Evolutionary conservation across 2,113 vertebrate genomes (phyloP), one percentile per base, ranked within the genome.

Genomic region (Vicugna pacos): DNA sequence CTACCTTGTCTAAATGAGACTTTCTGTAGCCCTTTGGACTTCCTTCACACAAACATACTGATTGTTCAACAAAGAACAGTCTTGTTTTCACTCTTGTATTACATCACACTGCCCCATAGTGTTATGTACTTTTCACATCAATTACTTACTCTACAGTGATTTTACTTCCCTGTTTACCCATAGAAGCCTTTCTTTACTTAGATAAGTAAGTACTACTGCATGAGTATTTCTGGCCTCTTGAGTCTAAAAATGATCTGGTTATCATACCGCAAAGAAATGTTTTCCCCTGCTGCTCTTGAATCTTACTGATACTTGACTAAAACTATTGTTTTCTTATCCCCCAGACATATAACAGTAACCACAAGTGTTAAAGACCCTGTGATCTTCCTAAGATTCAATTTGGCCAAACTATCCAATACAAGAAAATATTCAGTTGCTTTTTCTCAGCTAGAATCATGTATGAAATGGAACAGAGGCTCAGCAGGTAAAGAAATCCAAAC

Each of bases 351-450:
- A 93, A 69, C 15, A 81, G n/a, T 42, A 86, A 83, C 16, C 42
- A 83, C 1, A 56, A 67, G 19, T 80, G 42, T 75, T 58, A 72
- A n/a, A 81, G 64, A 80, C 16, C 16, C 35, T 54, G 46, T 22
- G 4, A 77, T 79, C 12, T 65, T 52, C 52, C 81, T 79, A 80
- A 90, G 91, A 93, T 84, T 91, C 83, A 93, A 7, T 14, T 32
- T 67, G 30, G 64, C 56, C 84, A 81, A 89, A 48, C 80, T 94
- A 96, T 20, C 9, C 17, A 56, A 90, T 22, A 73, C 8, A 69
- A 97, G 69, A 84, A 89, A 92, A 88, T 8, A 82, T 6, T 9
- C 19, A 28, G 8, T 76, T 75, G 52, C 8, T 97, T 95, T 86
- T 91, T 67, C 46, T 91, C 50, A 35, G 30, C 30, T 82, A 94